Conservation (phyloP, 2,888 invertebrate species). For the Volucella inanis region DNA sequence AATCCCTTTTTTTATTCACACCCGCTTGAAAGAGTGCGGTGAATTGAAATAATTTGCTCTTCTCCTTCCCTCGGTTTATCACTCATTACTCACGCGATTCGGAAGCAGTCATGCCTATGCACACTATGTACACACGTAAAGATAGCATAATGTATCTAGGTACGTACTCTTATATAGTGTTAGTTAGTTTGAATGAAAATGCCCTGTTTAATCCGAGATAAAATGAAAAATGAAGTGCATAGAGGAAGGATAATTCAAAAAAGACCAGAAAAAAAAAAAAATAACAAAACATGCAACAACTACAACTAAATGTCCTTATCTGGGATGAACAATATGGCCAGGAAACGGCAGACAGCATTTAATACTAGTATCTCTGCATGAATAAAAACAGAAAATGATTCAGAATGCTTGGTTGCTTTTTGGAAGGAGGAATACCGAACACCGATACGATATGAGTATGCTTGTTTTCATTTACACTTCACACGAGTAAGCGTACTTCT, state of each 20-base stretch:
- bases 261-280: constrained; percentile 18
- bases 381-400: constrained; percentile 39
- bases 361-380: constrained; percentile 7
- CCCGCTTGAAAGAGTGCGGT: constrained; percentile 46
- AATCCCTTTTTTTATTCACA: constrained; percentile 43
- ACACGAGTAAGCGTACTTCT: too few species aligned
- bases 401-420: constrained; percentile 27
- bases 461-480: constrained; percentile 31
- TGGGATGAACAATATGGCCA: constrained; percentile 46
- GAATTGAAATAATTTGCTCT: constrained; percentile 39
- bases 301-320: constrained; percentile 54
- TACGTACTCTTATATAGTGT: not conserved
- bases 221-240: constrained; percentile 15
- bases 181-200: constrained; percentile 24
- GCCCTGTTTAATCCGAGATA: constrained; percentile 25
- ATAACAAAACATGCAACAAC: constrained; percentile 30
- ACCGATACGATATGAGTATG: not conserved
- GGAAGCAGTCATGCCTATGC: constrained; percentile 39
- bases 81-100: constrained; percentile 11
- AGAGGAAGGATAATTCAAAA: constrained; percentile 21
- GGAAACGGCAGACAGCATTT: constrained; percentile 45
- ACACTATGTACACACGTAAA: constrained; percentile 15
- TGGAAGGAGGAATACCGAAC: not conserved
- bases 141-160: constrained; percentile 15
- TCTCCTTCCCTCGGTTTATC: not conserved